phyloP scores from a whole-genome alignment of 2,113 vertebrate species.

The Pseudonaja textilis region DNA sequence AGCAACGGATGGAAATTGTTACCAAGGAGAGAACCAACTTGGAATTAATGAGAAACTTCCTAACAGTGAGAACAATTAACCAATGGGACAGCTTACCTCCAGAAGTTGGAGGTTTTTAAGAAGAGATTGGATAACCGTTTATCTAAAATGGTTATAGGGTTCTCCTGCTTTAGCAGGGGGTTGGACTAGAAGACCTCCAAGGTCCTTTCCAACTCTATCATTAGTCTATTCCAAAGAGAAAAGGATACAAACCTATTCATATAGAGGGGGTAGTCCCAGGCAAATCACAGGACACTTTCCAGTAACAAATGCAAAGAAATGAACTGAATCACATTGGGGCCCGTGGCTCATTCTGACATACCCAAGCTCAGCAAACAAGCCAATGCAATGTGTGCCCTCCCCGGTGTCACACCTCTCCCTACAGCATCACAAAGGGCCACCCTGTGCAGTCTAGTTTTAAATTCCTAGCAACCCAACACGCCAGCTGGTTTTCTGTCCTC shows the following conservation, averaged over 20 bases:
- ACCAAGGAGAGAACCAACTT: too few species aligned
- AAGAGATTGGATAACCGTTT: too few species aligned
- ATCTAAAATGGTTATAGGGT: too few species aligned
- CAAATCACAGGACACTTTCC: neutral
- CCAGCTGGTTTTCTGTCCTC: neutral
- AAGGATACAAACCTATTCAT: constrained; percentile 14
- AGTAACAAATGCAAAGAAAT: neutral
- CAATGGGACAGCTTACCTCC: too few species aligned
- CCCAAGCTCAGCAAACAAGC: neutral
- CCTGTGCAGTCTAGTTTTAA: neutral
- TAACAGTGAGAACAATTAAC: too few species aligned
- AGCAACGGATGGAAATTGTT: too few species aligned
- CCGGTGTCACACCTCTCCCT: neutral
- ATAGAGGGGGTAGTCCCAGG: neutral
- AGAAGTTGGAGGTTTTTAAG: too few species aligned
- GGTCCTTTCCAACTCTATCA: too few species aligned
- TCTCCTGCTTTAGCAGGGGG: too few species aligned
- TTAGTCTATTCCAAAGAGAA: neutral
- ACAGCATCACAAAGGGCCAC: constrained; percentile 14
- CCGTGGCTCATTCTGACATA: neutral
- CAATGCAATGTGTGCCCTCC: neutral
- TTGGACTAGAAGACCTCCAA: too few species aligned
- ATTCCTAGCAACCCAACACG: neutral
- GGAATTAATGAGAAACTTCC: too few species aligned
- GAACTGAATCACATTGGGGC: too few species aligned